Conservation (phyloP, 2,888 invertebrate species). For the Bhutanitis thaidina region DNA sequence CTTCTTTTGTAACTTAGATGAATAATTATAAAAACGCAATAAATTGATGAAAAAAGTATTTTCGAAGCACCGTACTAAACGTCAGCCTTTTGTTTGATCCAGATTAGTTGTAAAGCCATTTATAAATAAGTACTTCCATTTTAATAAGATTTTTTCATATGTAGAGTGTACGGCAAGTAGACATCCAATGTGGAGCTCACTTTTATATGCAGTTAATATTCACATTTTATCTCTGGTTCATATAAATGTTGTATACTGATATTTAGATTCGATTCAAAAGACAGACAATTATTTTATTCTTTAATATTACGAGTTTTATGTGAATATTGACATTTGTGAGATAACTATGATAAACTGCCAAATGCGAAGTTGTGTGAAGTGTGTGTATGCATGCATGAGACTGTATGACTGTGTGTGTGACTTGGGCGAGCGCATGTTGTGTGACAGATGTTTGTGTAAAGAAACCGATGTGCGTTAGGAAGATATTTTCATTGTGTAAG, state of each 20-base stretch:
- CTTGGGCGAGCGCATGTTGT: conserved; percentile 24
- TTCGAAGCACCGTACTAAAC: conserved; percentile 62
- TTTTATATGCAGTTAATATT: conserved; percentile 55
- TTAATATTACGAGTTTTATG: conserved; percentile 50
- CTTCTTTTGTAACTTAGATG: conserved; percentile 67
- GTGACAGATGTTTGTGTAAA: conserved; percentile 28
- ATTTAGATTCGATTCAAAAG: conserved; percentile 33
- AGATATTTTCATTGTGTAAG: conserved; percentile 61
- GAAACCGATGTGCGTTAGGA: conserved; percentile 40
- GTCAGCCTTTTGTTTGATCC: conserved; percentile 72
- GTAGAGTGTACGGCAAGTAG: conserved; percentile 68
- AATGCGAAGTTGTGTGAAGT: conserved; percentile 51
- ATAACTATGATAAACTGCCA: conserved; percentile 72
- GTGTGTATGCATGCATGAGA: conserved; percentile 27
- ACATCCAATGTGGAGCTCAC: conserved; percentile 58
- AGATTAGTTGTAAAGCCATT: conserved; percentile 66
- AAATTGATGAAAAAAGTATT: conserved; percentile 57
- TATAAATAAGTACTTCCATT: conserved; percentile 76
- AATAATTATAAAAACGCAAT: conserved; percentile 51
- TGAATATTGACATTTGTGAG: conserved; percentile 64
- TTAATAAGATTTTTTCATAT: conserved; percentile 72
- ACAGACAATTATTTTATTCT: conserved; percentile 37
- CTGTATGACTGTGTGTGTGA: conserved; percentile 33
- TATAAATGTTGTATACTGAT: conserved; percentile 29
- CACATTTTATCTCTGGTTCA: conserved; percentile 51